Evolutionary conservation across 2,888 invertebrate species (phyloP).

Genomic region (Megalurothrips usitatus): DNA sequence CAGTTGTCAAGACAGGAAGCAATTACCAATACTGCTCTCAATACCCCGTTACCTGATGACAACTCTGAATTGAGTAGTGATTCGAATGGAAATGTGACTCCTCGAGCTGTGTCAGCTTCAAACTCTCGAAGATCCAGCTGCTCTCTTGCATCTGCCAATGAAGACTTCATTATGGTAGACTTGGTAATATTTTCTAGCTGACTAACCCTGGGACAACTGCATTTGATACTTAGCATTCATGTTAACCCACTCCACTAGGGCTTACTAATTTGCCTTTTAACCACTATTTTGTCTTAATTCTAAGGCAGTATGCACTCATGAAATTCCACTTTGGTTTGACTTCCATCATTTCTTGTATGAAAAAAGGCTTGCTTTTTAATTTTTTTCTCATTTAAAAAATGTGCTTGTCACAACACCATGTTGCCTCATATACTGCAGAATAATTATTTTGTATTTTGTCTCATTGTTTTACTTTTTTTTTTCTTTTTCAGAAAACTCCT

Average conservation of each 20-base stretch:
- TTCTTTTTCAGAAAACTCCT: slow-evolving; percentile 65
- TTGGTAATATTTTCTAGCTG: slow-evolving; percentile 52
- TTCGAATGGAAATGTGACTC: slow-evolving; percentile 46
- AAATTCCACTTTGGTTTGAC: too few species aligned
- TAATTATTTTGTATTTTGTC: not conserved
- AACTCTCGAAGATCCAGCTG: slow-evolving; percentile 49
- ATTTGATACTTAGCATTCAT: slow-evolving; percentile 5
- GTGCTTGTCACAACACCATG: not conserved
- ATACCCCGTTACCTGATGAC: slow-evolving; percentile 26
- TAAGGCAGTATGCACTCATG: too few species aligned
- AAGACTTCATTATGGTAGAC: slow-evolving; percentile 68
- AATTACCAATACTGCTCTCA: not conserved
- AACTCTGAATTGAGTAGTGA: slow-evolving; percentile 30
- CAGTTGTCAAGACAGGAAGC: slow-evolving; percentile 2
- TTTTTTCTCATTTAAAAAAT: not conserved
- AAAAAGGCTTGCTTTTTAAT: too few species aligned
- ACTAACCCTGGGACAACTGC: slow-evolving; percentile 27
- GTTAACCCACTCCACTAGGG: not conserved
- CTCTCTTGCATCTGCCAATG: slow-evolving; percentile 53
- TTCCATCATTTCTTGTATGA: too few species aligned
- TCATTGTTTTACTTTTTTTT: slow-evolving; percentile 9
- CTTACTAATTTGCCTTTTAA: too few species aligned
- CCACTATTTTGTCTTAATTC: too few species aligned
- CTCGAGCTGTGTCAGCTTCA: slow-evolving; percentile 41
- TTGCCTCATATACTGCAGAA: not conserved